phyloP scores from a whole-genome alignment of 1,140 invertebrate species.

The Bombus balteatus region DNA sequence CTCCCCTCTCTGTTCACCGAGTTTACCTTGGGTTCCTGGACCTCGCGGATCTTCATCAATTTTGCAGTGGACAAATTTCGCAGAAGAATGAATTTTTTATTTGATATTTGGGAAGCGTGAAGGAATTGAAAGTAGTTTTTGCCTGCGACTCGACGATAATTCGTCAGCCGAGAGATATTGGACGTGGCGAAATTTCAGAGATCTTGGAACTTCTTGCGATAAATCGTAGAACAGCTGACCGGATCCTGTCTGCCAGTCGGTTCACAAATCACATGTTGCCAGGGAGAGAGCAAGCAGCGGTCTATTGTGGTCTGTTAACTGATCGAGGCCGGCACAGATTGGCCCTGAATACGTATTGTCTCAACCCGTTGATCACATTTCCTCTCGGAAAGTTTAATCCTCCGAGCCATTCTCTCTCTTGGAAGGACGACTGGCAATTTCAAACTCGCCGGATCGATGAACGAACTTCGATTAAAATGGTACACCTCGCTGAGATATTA shows the following conservation, averaged over 20 bases:
- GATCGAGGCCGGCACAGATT: conserved; percentile 44
- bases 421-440: neutral
- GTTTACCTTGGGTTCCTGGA: neutral
- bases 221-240: neutral
- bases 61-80: neutral
- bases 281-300: conserved; percentile 43
- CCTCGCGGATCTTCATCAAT: neutral
- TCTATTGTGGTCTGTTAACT: conserved; percentile 48
- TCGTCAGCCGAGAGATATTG: neutral
- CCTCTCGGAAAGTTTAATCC: neutral
- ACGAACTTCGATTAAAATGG: neutral
- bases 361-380: neutral
- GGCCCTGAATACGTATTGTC: conserved; percentile 40
- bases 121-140: no score
- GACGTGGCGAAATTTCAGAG: neutral
- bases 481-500: neutral
- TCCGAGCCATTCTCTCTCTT: neutral
- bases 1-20: neutral
- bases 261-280: conserved; percentile 42
- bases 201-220: no score
- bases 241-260: neutral
- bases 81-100: no score
- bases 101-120: no score
- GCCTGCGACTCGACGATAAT: neutral
- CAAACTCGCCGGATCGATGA: neutral